Evolutionary conservation across 2,888 invertebrate genomes (phyloP), one percentile per base, ranked within the genome.

Genomic region (Julus scandinavius): DNA sequence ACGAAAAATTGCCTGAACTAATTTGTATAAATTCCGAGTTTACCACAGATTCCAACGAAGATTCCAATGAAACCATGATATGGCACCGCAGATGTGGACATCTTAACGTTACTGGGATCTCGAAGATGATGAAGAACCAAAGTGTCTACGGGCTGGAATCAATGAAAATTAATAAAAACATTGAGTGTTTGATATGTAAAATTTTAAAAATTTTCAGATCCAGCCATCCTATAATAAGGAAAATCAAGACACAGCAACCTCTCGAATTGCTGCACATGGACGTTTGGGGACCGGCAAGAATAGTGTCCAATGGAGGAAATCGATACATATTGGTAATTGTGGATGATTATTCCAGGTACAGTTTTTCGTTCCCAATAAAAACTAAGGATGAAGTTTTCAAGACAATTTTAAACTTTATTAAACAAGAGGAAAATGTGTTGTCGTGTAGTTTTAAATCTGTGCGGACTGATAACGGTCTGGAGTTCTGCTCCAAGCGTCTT

Each of bases 91-190:
- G 63, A 2, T 63, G 17, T n/a, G 5, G 63, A n/a, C 63, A 63
- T n/a, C n/a, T 63, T 0, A 63, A 63, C n/a, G n/a, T n/a, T 17
- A 1, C 15, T 1, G 63, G n/a, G n/a, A 63, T 63, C n/a, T n/a
- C 3, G 4, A 0, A 3, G 0, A 0, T 63, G n/a, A n/a, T 17
- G 2, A 63, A 5, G 0, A 7, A n/a, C 1, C 0, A 63, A n/a
- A 1, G 0, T 0, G 20, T n/a, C 1, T 3, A n/a, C 6, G n/a
- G 63, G 3, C 1, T 63, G n/a, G n/a, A 63, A 4, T 3, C 17
- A 1, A 15, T n/a, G 3, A 2, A 58, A n/a, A 17, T 58, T 1
- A 7, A n/a, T n/a, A 15, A 1, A 58, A 1, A 4, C 5, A 58
- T 3, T 58, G 58, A 5, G 0, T n/a, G 1, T 15, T n/a, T n/a